phyloP scores from a whole-genome alignment of 2,797 vertebrate genomes.

The Rhynchonycteris naso region DNA sequence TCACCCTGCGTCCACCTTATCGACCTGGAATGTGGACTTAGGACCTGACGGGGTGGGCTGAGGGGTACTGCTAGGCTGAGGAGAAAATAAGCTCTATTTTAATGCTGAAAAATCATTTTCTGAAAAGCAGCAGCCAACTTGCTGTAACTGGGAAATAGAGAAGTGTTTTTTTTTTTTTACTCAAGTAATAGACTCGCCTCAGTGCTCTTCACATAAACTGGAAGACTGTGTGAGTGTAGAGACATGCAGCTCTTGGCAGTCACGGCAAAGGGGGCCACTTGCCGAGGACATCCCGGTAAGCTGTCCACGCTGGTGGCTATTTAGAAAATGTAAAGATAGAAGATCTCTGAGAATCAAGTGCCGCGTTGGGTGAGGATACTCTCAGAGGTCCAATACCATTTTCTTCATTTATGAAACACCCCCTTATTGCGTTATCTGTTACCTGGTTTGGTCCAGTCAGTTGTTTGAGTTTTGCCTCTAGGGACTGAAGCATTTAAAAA shows the following conservation, averaged over 20 bases:
- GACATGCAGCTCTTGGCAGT: background rate
- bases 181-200: background rate
- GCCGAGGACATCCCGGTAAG: background rate
- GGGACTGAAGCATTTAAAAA: conserved; percentile 45
- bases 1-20: background rate
- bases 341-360: conserved; percentile 44
- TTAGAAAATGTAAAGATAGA: conserved; percentile 25
- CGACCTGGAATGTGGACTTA: background rate
- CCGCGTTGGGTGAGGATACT: background rate
- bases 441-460: conserved; percentile 54
- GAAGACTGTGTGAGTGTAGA: background rate
- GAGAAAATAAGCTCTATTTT: background rate
- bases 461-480: conserved; percentile 37
- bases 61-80: background rate
- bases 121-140: background rate
- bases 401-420: conserved; percentile 48
- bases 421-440: conserved; percentile 16
- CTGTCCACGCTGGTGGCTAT: conserved; percentile 11
- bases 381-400: conserved; percentile 20
- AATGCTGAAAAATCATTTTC: background rate
- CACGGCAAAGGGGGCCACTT: background rate
- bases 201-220: background rate
- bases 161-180: background rate
- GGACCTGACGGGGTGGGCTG: background rate
- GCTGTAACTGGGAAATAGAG: background rate